phyloP scores from a whole-genome alignment of 30 jellyfish, hydroid and myxozoan genomes.

The Aurelia aurita region DNA sequence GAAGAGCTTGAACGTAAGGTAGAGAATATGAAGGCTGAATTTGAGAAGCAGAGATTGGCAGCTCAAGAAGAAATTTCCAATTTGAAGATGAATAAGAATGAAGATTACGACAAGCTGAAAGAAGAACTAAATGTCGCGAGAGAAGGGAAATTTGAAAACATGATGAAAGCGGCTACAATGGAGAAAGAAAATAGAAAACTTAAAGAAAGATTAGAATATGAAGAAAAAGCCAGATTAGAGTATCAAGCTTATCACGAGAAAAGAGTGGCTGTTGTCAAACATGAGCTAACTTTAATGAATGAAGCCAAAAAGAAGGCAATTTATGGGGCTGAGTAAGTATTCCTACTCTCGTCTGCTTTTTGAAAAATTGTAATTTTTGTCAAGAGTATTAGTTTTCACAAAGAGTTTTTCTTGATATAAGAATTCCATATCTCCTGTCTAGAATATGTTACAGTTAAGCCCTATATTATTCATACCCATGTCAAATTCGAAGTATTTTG shows the following conservation, averaged over 20 bases:
- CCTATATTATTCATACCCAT: too few species aligned
- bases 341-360: too few species aligned
- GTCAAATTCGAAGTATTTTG: too few species aligned
- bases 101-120: not conserved
- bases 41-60: slow-evolving; percentile 2
- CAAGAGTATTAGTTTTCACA: too few species aligned
- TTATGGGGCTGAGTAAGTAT: too few species aligned
- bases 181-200: slow-evolving; percentile 43
- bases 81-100: not conserved
- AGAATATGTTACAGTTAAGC: too few species aligned
- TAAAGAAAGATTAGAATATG: slow-evolving; percentile 16
- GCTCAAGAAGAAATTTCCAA: slow-evolving; percentile 16
- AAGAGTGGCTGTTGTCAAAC: slow-evolving; percentile 46
- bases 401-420: too few species aligned
- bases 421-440: too few species aligned
- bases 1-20: slow-evolving; percentile 1
- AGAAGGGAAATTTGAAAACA: slow-evolving; percentile 9
- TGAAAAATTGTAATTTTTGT: too few species aligned
- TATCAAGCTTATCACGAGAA: slow-evolving; percentile 57
- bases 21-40: not conserved
- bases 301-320: slow-evolving; percentile 8
- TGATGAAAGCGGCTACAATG: not conserved
- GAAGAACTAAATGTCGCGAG: slow-evolving; percentile 13
- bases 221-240: slow-evolving; percentile 14
- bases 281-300: slow-evolving; percentile 24